Percentiles rank a stretch among this genome's conserved stretches.
These are phyloP conservation scores for Thamnaconus septentrionalis DNA, from an alignment of 2,113 vertebrate species.

Conservation along the genomic window DNA sequence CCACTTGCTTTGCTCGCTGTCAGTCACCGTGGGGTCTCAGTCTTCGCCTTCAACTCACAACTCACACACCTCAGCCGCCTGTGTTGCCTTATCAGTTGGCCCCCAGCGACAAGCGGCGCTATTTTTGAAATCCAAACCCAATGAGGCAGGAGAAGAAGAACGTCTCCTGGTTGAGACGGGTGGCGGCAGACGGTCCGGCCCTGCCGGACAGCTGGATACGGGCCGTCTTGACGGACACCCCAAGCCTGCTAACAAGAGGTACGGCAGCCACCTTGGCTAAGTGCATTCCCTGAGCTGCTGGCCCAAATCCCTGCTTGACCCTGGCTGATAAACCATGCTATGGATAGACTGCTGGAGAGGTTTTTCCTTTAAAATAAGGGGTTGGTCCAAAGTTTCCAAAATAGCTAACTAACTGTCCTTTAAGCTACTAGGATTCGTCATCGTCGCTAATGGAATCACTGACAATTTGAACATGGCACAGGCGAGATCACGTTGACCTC, in stretches of 20 bases:
- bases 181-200: conserved; percentile 60
- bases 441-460: too few relatives aligned
- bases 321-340: conserved; percentile 73
- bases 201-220: conserved; percentile 37
- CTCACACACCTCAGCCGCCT: conserved; percentile 29
- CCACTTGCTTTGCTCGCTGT: conserved; percentile 1
- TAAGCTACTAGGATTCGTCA: too few relatives aligned
- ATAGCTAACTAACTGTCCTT: neutral
- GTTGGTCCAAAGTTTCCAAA: neutral
- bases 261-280: conserved; percentile 71
- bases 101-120: conserved; percentile 43
- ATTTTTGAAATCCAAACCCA: conserved; percentile 49
- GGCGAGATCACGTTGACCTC: too few relatives aligned
- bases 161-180: conserved; percentile 39
- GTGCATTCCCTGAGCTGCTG: conserved; percentile 75
- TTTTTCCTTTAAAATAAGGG: conserved; percentile 41
- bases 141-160: conserved; percentile 32
- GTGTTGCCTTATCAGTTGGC: conserved; percentile 30
- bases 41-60: conserved; percentile 28
- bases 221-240: conserved; percentile 64
- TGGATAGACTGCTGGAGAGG: conserved; percentile 58
- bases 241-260: conserved; percentile 61
- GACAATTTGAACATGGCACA: too few relatives aligned
- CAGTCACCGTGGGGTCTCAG: conserved; percentile 21
- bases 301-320: conserved; percentile 77